Evolutionary conservation across 2,113 vertebrate species (phyloP), one percentile per base, ranked within the genome.

Genomic region (Ancistrus triradiatus): DNA sequence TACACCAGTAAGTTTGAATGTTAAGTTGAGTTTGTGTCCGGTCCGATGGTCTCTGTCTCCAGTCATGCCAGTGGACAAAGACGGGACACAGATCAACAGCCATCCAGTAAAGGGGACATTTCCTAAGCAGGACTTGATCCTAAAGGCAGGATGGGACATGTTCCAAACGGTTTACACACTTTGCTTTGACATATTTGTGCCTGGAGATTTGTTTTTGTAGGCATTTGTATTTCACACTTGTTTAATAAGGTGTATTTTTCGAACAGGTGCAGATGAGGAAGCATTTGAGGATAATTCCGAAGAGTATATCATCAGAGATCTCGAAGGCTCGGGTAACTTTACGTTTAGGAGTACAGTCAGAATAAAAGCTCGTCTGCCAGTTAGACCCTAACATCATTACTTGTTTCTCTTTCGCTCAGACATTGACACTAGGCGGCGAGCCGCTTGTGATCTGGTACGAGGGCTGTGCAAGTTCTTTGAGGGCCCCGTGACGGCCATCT

Each of bases 241-340:
- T 46, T 17, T n/a, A 4, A 5, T 11, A 14, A 6, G 0, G 3
- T 74, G 44, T 76, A 14, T 27, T 7, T 42, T 42, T 4, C n/a
- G 38, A n/a, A 42, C 67, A 99, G 96, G 94, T 87, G 95, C 95
- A 35, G 96, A 99, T 80, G 95, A 99, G 79, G 96, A 99, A 83
- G 93, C 95, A 2, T 99, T 99, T 91, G 96, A 99, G 83, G 96
- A 98, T 81, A 99, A 99, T 81, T 94, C 96, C 38, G 96, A 99
- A 77, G 96, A 99, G 76, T 99, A 99, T 67, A 98, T 99, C 68
- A 86, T 95, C 55, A 90, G 96, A 79, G 96, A 99, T 80, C 90
- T 99, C 61, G 96, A 99, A 87, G 96, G 96, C 83, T 99, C 96
- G 64, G 96, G 95, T 99, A 90, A 37, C 35, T 5, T 13, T n/a